Evolutionary conservation across 2,797 vertebrate species (phyloP).

Genomic region (Poeciliopsis paucimaculata): DNA sequence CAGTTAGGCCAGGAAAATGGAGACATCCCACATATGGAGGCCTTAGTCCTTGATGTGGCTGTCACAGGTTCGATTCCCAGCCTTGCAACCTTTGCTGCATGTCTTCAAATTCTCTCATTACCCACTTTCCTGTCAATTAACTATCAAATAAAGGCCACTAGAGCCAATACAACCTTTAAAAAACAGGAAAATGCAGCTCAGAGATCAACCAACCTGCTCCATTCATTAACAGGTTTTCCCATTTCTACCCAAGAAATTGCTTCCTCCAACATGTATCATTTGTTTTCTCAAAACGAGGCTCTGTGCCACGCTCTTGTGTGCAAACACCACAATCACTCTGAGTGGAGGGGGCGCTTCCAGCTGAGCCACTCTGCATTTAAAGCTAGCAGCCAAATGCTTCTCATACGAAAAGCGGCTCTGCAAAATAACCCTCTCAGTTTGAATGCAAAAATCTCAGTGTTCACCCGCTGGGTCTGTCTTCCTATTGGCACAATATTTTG

Average conservation of each 20-base stretch:
- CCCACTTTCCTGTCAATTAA: too few species aligned
- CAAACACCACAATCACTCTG: slow-evolving; percentile 34
- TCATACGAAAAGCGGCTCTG: slow-evolving; percentile 54
- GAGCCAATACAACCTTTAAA: too few species aligned
- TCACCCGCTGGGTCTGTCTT: slow-evolving; percentile 56
- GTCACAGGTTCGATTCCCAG: too few species aligned
- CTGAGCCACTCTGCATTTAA: slow-evolving; percentile 71
- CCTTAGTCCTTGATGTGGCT: too few species aligned
- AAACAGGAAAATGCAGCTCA: slow-evolving; percentile 44
- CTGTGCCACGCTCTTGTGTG: slow-evolving; percentile 58
- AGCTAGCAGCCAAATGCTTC: slow-evolving; percentile 64
- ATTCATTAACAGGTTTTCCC: slow-evolving; percentile 67
- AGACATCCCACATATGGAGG: too few species aligned
- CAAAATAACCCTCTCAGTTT: slow-evolving; percentile 49
- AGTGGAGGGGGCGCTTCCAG: slow-evolving; percentile 40
- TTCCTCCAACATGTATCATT: slow-evolving; percentile 54
- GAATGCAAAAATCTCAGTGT: slow-evolving; percentile 51
- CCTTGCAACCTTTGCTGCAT: too few species aligned
- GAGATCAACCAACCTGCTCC: slow-evolving; percentile 58
- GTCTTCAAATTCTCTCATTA: too few species aligned
- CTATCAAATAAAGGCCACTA: too few species aligned
- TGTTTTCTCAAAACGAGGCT: slow-evolving; percentile 54
- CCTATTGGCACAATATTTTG: slow-evolving; percentile 60
- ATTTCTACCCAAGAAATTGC: slow-evolving; percentile 53
- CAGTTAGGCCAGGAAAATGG: too few species aligned